Conservation (phyloP, 1,140 invertebrate species). For the Apis dorsata region DNA sequence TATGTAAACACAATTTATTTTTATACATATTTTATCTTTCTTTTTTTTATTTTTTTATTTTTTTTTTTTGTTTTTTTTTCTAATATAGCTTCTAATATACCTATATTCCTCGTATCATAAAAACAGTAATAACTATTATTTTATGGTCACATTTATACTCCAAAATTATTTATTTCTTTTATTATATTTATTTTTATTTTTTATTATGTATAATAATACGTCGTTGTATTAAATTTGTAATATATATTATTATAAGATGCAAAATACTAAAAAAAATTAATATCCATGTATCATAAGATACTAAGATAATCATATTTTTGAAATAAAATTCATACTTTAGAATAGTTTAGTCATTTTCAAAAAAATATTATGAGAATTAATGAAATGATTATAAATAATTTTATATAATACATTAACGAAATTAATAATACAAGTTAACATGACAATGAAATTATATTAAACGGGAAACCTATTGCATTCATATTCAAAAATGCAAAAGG, state of each 20-base stretch:
- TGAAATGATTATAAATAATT: slow-evolving; percentile 1
- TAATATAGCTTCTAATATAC: not conserved
- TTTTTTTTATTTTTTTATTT: not conserved
- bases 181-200: not conserved
- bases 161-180: not conserved
- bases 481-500: not conserved
- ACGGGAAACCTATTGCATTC: not conserved
- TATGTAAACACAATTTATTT: slow-evolving; percentile 11
- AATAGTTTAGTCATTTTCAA: not conserved
- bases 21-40: not conserved
- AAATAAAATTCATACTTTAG: not conserved
- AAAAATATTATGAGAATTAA: not conserved
- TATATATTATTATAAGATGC: not conserved
- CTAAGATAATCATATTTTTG: too few species aligned
- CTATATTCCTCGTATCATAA: not conserved
- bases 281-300: not conserved
- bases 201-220: not conserved
- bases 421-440: not conserved
- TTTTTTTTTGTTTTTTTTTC: not conserved
- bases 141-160: not conserved
- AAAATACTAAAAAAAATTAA: not conserved
- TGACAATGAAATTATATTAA: slow-evolving; percentile 5
- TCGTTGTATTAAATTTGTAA: not conserved
- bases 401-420: not conserved
- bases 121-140: not conserved